phyloP scores from a whole-genome alignment of 2,797 vertebrate genomes.

The Epinephelus awoara region DNA sequence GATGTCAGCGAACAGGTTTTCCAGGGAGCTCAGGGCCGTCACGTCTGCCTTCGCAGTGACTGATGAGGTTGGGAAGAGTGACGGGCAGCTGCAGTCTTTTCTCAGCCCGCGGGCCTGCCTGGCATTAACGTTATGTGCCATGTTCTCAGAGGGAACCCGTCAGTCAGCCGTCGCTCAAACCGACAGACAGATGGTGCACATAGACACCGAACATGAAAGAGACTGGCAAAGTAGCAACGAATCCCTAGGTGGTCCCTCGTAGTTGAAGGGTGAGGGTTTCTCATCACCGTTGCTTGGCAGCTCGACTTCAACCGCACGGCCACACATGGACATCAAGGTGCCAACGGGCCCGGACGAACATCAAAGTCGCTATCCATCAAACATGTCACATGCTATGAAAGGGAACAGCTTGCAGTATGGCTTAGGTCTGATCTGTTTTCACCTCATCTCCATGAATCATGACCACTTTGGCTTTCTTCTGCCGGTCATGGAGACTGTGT shows the following conservation, averaged over 20 bases:
- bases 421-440: constrained; percentile 67
- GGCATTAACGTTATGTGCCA: constrained; percentile 85
- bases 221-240: constrained; percentile 77
- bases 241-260: constrained; percentile 77
- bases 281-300: constrained; percentile 76
- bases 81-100: constrained; percentile 84
- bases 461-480: constrained; percentile 45
- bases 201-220: constrained; percentile 79
- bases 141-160: constrained; percentile 85
- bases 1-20: constrained; percentile 84
- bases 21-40: constrained; percentile 80
- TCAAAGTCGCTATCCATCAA: constrained; percentile 79
- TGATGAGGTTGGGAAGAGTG: constrained; percentile 81
- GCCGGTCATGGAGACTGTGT: constrained; percentile 26
- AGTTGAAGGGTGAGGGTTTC: constrained; percentile 78
- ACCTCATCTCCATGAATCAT: constrained; percentile 55
- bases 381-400: constrained; percentile 70
- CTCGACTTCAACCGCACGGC: constrained; percentile 70
- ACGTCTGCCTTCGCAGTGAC: constrained; percentile 78
- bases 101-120: constrained; percentile 81
- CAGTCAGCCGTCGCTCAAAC: constrained; percentile 81
- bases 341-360: constrained; percentile 51
- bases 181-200: constrained; percentile 78
- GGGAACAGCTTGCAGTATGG: constrained; percentile 67
- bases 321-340: constrained; percentile 81